phyloP scores from a whole-genome alignment of 2,113 vertebrate species.

The Pimephales promelas region DNA sequence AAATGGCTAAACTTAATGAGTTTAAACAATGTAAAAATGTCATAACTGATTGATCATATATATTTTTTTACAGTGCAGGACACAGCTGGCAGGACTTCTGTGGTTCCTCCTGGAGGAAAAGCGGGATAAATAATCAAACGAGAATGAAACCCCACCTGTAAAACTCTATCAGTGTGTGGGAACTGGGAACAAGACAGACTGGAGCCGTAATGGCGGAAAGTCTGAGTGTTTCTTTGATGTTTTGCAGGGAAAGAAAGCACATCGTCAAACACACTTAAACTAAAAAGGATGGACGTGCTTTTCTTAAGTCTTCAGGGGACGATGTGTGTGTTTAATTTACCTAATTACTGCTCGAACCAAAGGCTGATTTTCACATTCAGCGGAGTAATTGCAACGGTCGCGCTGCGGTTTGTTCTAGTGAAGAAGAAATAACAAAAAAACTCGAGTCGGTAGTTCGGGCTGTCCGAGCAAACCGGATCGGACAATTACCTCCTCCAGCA shows the following conservation, averaged over 20 bases:
- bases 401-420: conserved; percentile 32
- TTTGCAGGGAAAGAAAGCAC: background rate
- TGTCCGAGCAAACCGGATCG: conserved; percentile 37
- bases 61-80: background rate
- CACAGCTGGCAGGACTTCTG: conserved; percentile 41
- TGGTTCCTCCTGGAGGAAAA: background rate
- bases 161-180: conserved; percentile 32
- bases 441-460: conserved; percentile 17
- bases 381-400: conserved; percentile 20
- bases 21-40: no score
- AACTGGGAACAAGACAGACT: background rate
- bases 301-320: background rate
- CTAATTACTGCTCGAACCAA: conserved; percentile 25
- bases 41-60: no score
- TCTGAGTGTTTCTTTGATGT: conserved; percentile 11
- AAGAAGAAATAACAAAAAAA: conserved; percentile 19
- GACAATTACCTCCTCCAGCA: conserved; percentile 54
- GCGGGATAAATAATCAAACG: conserved; percentile 36
- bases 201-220: background rate
- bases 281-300: background rate
- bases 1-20: no score
- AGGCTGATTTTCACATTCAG: conserved; percentile 28
- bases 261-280: conserved; percentile 10
- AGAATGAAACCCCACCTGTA: conserved; percentile 12
- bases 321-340: background rate